A percentile compares a stretch with the other conserved stretches of the same genome.
phyloP scores from a whole-genome alignment of 2,888 invertebrate genomes.

The Oligia strigilis region DNA sequence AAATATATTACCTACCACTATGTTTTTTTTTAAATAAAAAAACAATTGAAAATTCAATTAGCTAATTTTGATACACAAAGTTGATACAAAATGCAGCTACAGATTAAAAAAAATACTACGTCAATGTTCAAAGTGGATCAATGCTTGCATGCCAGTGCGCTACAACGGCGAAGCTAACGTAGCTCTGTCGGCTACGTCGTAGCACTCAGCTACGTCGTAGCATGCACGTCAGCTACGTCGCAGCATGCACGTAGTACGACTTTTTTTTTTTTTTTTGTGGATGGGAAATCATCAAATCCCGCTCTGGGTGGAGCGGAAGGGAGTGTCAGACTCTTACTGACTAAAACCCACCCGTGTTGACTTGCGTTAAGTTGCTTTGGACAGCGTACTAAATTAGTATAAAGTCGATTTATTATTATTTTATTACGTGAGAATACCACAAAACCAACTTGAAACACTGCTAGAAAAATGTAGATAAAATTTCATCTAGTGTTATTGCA shows the following conservation, averaged over 20 bases:
- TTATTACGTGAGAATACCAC: not conserved
- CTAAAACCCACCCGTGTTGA: not conserved
- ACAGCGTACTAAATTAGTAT: not conserved
- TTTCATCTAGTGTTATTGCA: conserved; percentile 24
- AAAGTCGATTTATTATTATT: no score
- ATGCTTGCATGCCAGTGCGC: not conserved
- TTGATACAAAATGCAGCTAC: not conserved
- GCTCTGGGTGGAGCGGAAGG: no score
- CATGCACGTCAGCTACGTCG: not conserved
- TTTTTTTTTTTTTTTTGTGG: no score
- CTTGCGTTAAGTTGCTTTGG: not conserved
- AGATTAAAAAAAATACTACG: not conserved
- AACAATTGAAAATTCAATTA: not conserved
- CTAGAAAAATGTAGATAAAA: not conserved
- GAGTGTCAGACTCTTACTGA: no score
- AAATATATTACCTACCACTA: no score
- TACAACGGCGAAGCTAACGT: not conserved
- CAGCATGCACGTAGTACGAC: not conserved
- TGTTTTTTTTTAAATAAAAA: no score
- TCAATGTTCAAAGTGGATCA: not conserved
- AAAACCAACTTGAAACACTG: not conserved
- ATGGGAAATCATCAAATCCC: no score
- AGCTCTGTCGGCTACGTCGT: conserved; percentile 2
- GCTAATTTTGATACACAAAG: not conserved
- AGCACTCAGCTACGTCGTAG: conserved; percentile 6